Evolutionary conservation across 1,140 invertebrate genomes (phyloP), one percentile per base, ranked within the genome.

Genomic region (Rhagoletis zephyria): DNA sequence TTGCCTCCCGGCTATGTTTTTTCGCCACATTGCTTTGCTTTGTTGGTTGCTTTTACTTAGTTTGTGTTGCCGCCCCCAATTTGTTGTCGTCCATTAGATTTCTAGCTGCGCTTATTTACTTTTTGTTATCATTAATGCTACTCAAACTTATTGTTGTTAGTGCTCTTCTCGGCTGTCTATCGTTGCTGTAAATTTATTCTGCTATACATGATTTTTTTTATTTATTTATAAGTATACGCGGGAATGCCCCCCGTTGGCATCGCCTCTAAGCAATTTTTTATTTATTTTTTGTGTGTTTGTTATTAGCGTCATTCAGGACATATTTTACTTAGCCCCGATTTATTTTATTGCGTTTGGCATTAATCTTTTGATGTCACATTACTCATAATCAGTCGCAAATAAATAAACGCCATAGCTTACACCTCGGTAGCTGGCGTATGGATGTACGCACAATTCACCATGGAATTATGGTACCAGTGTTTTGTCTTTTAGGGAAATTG

Each of bases 321-420:
- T 74, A 74, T 40, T 48, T 74, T 45, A 45, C 12, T 74, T 74
- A 74, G 67, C 67, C 42, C 45, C 40, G 10, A 48, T 74, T 5
- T 16, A 61, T 59, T 85, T 30, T 85, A 85, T 60, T 85, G 59
- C 30, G 16, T 14, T 56, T 85, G 81, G 51, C 19, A 60, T 60
- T 85, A 85, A 59, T 85, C 77, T 85, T 85, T 85, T 85, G 77
- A 85, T 85, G 77, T 85, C 77, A 85, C 77, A 85, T 85, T 85
- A 85, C 59, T 85, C 77, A 85, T 85, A 85, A 85, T 85, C 77
- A 85, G 77, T 85, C 51, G 51, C 4, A 42, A 60, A 85, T 85
- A 85, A 85, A 85, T 74, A 74, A 74, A 74, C 42, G 67, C 40
- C 67, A 4, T 4, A n/a, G 42, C 12, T 45, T 74, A 14, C 40